Evolutionary conservation across 2,113 vertebrate genomes (phyloP).

Genomic region (Tachysurus fulvidraco): DNA sequence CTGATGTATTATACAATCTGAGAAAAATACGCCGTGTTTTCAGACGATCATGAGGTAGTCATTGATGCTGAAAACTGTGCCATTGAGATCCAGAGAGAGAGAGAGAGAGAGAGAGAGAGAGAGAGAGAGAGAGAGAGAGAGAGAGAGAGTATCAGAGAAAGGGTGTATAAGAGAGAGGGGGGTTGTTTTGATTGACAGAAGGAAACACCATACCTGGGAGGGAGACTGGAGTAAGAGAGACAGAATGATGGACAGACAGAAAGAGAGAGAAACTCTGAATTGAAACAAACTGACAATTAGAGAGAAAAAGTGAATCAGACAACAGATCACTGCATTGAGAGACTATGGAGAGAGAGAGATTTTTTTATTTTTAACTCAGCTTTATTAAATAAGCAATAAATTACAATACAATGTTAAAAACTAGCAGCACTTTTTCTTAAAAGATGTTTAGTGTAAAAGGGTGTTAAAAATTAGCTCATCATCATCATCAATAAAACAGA

Average conservation of each 20-base stretch:
- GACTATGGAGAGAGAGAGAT: background rate
- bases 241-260: background rate
- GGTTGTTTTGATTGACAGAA: background rate
- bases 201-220: background rate
- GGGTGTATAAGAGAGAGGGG: background rate
- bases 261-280: background rate
- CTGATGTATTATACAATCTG: background rate
- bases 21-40: background rate
- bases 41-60: background rate
- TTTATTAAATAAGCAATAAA: too few species aligned
- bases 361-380: too few species aligned
- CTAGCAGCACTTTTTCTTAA: too few species aligned
- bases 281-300: background rate
- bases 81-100: constrained; percentile 4
- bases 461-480: too few species aligned
- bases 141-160: background rate
- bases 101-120: too few species aligned
- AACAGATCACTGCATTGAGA: too few species aligned
- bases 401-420: too few species aligned
- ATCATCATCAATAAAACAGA: too few species aligned
- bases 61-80: background rate
- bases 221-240: background rate
- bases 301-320: background rate
- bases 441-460: too few species aligned
- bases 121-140: too few species aligned